phyloP scores from a whole-genome alignment of 2,113 vertebrate genomes.

The Isichthys henryi region DNA sequence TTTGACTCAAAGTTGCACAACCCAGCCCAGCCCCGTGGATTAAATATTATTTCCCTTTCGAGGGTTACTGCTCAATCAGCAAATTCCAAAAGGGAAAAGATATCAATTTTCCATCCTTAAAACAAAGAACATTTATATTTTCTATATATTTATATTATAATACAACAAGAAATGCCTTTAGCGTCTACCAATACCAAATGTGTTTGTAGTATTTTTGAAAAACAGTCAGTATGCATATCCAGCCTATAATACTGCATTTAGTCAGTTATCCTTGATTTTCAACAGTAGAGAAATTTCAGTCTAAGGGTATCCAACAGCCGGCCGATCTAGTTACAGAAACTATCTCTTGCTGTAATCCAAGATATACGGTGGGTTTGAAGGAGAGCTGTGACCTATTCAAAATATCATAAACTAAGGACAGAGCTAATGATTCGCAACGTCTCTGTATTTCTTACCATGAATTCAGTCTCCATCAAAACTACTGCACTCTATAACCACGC shows the following conservation, averaged over 20 bases:
- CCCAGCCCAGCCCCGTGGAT: background rate
- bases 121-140: background rate
- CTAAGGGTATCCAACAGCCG: background rate
- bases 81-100: background rate
- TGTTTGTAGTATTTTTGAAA: background rate
- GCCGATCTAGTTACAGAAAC: background rate
- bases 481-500: background rate
- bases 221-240: background rate
- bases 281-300: background rate
- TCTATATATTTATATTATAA: slow-evolving; percentile 10
- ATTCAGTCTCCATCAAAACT: background rate
- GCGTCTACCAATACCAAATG: background rate
- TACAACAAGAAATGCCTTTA: background rate
- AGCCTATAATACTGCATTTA: slow-evolving; percentile 23
- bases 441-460: background rate
- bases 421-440: background rate
- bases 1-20: background rate
- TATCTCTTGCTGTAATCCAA: background rate
- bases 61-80: background rate
- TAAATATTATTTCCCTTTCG: background rate
- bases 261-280: background rate
- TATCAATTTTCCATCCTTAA: background rate
- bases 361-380: background rate
- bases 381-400: background rate
- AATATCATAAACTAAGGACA: background rate